Evolutionary conservation across 2,113 vertebrate genomes (phyloP).

Genomic region (Actenoides lindsayi): DNA sequence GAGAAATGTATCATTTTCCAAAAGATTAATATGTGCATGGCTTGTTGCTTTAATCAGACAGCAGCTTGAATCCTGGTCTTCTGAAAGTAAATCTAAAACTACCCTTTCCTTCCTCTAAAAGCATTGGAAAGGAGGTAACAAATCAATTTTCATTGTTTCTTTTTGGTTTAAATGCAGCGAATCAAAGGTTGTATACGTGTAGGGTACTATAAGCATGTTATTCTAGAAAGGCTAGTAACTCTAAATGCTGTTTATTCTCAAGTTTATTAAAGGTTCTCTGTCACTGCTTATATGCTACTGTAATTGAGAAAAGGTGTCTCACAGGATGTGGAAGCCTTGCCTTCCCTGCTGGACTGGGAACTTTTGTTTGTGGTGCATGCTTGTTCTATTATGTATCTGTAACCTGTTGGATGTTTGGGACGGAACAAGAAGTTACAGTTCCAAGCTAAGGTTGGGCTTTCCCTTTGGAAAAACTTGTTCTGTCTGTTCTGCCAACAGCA

Average conservation of each 20-base stretch:
- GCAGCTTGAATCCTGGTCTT: background rate
- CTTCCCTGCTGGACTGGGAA: background rate
- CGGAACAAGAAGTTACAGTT: background rate
- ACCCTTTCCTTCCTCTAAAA: background rate
- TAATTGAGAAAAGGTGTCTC: background rate
- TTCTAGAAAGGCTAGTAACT: background rate
- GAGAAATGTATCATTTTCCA: background rate
- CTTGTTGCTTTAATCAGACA: background rate
- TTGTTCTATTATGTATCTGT: background rate
- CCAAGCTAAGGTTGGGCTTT: background rate
- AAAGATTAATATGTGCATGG: background rate
- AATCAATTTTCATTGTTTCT: background rate
- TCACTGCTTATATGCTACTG: background rate
- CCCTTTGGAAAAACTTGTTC: background rate
- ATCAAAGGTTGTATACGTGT: background rate
- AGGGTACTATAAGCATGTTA: background rate
- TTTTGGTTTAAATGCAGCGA: background rate
- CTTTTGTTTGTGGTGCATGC: fast-evolving
- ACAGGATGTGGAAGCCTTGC: background rate
- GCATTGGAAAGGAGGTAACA: background rate
- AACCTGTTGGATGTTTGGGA: background rate
- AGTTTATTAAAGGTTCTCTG: background rate
- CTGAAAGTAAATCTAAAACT: background rate
- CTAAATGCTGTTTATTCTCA: background rate
- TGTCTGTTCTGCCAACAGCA: background rate